Base-by-base conservation (phyloP, 1,140 invertebrate species). In the Homalodisca vitripennis region DNA sequence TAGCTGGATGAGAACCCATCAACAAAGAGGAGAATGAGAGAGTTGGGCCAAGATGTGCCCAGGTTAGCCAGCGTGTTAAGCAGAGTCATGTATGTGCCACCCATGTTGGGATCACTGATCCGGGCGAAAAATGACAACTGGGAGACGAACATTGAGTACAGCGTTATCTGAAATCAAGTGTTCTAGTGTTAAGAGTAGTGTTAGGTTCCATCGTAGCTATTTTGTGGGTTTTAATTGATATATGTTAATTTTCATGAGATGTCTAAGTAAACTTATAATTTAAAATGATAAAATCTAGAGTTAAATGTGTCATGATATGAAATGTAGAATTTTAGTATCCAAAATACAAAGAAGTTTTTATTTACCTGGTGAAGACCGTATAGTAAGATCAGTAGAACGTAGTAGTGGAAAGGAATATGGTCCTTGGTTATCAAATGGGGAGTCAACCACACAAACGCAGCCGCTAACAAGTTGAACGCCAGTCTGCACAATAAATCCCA, bases 61-160 rank as follows among this genome's bases (percentile, higher is more conserved):
- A 99, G 83, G 84, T 99, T 99, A 31, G 89, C 89, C 10, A 99
- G 81, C 0, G 98, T 99, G 78, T 99, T 99, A 1, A 99, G 84
- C 51, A 99, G 84, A 0, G 98, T 99, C 98, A 99, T 99, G 79
- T 99, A 99, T 0, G 98, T 99, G 26, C 98, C 98, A 22, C 98
- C 98, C 6, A 99, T 94, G 1, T 86, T 81, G 0, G 95, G 94
- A 80, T 98, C 97, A 74, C 94, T 96, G 26, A 98, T 87, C 77
- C 88, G 87, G 0, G 88, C 92, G 79, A 92, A 92, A 79, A 95
- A 95, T 63, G 85, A 89, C 92, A 92, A 95, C 67, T 83, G 79
- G n/a, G 89, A 84, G 2, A 94, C 91, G 81, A 91, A 93, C 87
- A 93, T 92, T 71, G 87, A 85, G 73, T 89, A 89, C n/a, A 86